Conservation (phyloP, 1,140 invertebrate genomes). For the Hesperophylax magnus region DNA sequence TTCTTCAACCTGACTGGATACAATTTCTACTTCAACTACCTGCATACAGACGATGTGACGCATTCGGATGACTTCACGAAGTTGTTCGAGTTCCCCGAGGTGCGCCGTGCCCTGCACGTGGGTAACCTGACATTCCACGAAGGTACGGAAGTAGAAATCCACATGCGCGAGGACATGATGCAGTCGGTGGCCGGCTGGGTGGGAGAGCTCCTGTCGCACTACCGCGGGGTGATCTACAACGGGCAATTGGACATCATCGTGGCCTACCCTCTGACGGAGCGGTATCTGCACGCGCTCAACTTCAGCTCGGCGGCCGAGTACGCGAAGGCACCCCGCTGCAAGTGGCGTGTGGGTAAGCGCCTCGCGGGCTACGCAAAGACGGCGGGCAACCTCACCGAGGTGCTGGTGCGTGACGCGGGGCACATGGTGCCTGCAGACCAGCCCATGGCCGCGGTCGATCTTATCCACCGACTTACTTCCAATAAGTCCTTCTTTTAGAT, state of each 20-base stretch:
- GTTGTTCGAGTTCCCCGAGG: slow-evolving; percentile 73
- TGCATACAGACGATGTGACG: slow-evolving; percentile 71
- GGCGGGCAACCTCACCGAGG: slow-evolving; percentile 82
- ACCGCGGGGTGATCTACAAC: slow-evolving; percentile 83
- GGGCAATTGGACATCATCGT: slow-evolving; percentile 91
- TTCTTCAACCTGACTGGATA: slow-evolving; percentile 88
- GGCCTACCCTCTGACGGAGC: slow-evolving; percentile 83
- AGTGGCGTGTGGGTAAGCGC: slow-evolving; percentile 79
- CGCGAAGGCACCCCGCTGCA: slow-evolving; percentile 74
- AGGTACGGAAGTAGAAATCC: slow-evolving; percentile 74
- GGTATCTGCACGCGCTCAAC: slow-evolving; percentile 78
- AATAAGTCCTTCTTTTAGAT: slow-evolving; percentile 67
- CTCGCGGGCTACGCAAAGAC: slow-evolving; percentile 85
- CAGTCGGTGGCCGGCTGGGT: slow-evolving; percentile 85
- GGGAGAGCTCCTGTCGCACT: slow-evolving; percentile 76
- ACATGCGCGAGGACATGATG: slow-evolving; percentile 86
- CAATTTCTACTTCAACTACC: slow-evolving; percentile 85
- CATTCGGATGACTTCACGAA: slow-evolving; percentile 66
- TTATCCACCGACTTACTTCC: slow-evolving; percentile 83
- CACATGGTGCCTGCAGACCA: slow-evolving; percentile 90
- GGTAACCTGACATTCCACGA: slow-evolving; percentile 81
- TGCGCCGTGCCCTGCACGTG: slow-evolving; percentile 85
- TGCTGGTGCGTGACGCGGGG: slow-evolving; percentile 86
- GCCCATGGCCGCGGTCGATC: slow-evolving; percentile 81
- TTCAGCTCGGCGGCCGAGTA: slow-evolving; percentile 79